Evolutionary conservation across 2,797 vertebrate species (phyloP).

Genomic region (Taenioides sp.): DNA sequence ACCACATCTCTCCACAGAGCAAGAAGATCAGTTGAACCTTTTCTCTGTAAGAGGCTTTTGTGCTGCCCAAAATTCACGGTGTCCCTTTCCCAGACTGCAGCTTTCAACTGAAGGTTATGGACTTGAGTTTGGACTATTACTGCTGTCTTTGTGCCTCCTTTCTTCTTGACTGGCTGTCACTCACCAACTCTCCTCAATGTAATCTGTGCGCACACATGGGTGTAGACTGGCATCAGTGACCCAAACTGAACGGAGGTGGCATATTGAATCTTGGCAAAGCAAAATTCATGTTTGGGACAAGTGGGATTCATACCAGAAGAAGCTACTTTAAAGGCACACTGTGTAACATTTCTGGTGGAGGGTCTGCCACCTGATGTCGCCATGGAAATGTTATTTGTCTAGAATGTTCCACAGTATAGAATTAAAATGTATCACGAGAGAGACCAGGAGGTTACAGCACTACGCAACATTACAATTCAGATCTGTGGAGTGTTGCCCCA

Average conservation of each 20-base stretch:
- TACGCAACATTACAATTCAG: too few species aligned
- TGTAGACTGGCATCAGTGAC: slow-evolving; percentile 17
- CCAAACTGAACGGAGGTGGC: not conserved
- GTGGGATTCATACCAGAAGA: slow-evolving; percentile 30
- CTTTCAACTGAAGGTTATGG: slow-evolving; percentile 13
- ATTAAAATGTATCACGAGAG: too few species aligned
- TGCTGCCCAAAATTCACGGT: not conserved
- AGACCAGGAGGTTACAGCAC: too few species aligned
- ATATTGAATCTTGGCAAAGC: slow-evolving; percentile 31
- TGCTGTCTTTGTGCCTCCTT: not conserved
- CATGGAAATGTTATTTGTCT: too few species aligned
- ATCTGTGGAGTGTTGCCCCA: too few species aligned
- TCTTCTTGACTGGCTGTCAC: slow-evolving; percentile 30
- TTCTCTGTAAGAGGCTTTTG: not conserved
- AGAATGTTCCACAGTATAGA: too few species aligned
- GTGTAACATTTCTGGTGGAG: too few species aligned
- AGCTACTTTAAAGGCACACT: not conserved
- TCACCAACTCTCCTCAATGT: slow-evolving; percentile 29
- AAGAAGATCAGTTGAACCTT: not conserved
- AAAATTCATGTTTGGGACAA: slow-evolving; percentile 29
- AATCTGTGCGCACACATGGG: slow-evolving; percentile 39
- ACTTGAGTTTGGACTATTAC: slow-evolving; percentile 23
- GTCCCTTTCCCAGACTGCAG: not conserved
- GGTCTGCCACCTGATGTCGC: too few species aligned
- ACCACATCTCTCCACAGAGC: not conserved